Evolutionary conservation across 2,888 invertebrate species (phyloP).

Genomic region (Tinea pellionella): DNA sequence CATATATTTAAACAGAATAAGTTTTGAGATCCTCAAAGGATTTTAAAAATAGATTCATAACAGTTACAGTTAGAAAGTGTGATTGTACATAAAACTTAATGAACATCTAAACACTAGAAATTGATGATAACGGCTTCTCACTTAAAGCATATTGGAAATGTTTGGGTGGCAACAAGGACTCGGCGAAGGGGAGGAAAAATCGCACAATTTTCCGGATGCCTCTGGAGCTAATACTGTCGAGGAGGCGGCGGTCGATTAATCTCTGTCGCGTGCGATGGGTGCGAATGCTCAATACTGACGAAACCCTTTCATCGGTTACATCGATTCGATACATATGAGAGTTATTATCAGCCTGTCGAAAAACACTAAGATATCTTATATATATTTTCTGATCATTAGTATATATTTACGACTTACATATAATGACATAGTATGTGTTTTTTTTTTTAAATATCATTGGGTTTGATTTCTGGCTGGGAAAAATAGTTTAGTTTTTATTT

Average conservation of each 20-base stretch:
- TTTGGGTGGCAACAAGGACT: constrained; percentile 36
- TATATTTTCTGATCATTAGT: too few relatives aligned
- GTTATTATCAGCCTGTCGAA: not conserved
- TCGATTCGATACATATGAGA: not conserved
- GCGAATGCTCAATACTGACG: constrained; percentile 40
- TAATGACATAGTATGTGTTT: too few relatives aligned
- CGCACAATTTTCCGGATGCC: constrained; percentile 61
- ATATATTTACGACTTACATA: too few relatives aligned
- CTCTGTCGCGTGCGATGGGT: constrained; percentile 56
- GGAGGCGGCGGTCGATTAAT: constrained; percentile 53
- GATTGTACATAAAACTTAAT: too few relatives aligned
- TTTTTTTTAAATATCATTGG: too few relatives aligned
- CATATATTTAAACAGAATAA: not conserved
- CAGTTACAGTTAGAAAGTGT: too few relatives aligned
- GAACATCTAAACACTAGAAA: not conserved
- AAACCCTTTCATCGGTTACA: constrained; percentile 28
- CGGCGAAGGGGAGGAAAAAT: constrained; percentile 51
- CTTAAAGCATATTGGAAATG: not conserved
- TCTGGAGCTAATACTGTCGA: constrained; percentile 58
- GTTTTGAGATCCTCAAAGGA: too few relatives aligned
- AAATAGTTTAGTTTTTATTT: too few relatives aligned
- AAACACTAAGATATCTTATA: not conserved
- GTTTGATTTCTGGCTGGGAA: too few relatives aligned
- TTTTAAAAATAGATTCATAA: too few relatives aligned
- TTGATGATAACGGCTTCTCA: not conserved